Evolutionary conservation across 2,888 invertebrate species (phyloP), one percentile per base, ranked within the genome.

Genomic region (Andrena camellia): DNA sequence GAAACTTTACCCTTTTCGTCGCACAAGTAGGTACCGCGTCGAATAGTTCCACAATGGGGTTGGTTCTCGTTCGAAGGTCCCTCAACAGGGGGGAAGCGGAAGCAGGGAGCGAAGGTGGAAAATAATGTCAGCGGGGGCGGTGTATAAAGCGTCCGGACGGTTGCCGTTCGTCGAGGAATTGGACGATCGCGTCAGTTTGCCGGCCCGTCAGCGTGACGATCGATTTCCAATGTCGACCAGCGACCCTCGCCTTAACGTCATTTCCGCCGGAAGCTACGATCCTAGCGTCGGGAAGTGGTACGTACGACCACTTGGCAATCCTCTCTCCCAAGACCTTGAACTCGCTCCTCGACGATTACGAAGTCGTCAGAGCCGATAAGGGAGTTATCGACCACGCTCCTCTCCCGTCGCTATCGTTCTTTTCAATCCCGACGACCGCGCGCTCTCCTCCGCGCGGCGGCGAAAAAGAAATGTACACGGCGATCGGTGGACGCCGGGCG

Each of bases 211-310:
- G 57, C 57, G 42, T 23, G 62, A 75, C 79, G 71, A 87, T 87
- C 86, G 87, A 87, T 87, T 87, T 83, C 83, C 86, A 74, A 87
- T 86, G 87, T 69, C 78, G 86, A 84, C 73, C 78, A 62, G 48
- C 73, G 78, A 69, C 72, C 78, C 77, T 78, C 78, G 69, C 78
- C 76, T 83, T 84, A 75, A 76, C 75, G 78, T 84, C 74, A 74
- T 81, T 87, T 85, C 85, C 87, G 80, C 48, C 77, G 83, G 83
- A 87, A 80, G 77, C 72, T 77, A 54, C 79, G 85, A 78, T 78
- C 63, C 81, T 78, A 68, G 69, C 78, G 75, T 60, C 70, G 78
- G 71, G 63, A 82, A 78, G 75, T 75, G 68, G 59, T 78, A 81
- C 78, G 74, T 82, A 78, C 78, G 78, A 63, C 68, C 75, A 84